phyloP scores from a whole-genome alignment of 2,888 invertebrate genomes.

The Kuschelorhynchus macadamiae region DNA sequence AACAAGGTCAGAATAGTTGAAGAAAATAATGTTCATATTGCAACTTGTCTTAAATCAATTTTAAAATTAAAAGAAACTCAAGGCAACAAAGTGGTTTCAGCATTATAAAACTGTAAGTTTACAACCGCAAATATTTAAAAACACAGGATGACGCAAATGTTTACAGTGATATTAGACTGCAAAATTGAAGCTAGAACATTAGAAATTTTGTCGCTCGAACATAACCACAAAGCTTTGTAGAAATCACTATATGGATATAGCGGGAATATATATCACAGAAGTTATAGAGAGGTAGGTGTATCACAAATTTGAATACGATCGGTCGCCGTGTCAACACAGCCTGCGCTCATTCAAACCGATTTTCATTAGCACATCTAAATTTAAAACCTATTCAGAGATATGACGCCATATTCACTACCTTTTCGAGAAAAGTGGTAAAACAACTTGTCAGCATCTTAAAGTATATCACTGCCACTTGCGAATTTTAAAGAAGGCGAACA shows the following conservation, averaged over 20 bases:
- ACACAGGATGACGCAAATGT: constrained; percentile 48
- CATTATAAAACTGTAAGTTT: constrained; percentile 9
- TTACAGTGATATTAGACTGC: constrained; percentile 45
- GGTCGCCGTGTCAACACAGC: constrained; percentile 25
- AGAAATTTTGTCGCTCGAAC: constrained; percentile 18
- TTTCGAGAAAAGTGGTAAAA: constrained; percentile 64
- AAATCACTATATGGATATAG: neutral
- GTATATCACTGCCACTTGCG: constrained; percentile 65
- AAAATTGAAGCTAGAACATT: no score
- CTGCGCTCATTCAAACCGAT: constrained; percentile 25
- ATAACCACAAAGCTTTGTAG: constrained; percentile 33
- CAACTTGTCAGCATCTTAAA: constrained; percentile 66
- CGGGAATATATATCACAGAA: constrained; percentile 6
- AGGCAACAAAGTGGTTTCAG: constrained; percentile 10
- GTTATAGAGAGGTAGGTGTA: constrained; percentile 14
- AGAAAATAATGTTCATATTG: constrained; percentile 17
- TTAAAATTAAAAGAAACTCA: constrained; percentile 7
- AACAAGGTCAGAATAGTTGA: constrained; percentile 25
- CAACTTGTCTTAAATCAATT: constrained; percentile 16
- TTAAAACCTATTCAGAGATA: constrained; percentile 66
- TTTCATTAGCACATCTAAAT: constrained; percentile 59
- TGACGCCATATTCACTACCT: constrained; percentile 71
- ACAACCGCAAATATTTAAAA: constrained; percentile 25
- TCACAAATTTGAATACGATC: constrained; percentile 10
- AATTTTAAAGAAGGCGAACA: constrained; percentile 32